These are phyloP conservation scores for Hestina assimilis DNA, from an alignment of 1,140 invertebrate species.

Conservation along the genomic window DNA sequence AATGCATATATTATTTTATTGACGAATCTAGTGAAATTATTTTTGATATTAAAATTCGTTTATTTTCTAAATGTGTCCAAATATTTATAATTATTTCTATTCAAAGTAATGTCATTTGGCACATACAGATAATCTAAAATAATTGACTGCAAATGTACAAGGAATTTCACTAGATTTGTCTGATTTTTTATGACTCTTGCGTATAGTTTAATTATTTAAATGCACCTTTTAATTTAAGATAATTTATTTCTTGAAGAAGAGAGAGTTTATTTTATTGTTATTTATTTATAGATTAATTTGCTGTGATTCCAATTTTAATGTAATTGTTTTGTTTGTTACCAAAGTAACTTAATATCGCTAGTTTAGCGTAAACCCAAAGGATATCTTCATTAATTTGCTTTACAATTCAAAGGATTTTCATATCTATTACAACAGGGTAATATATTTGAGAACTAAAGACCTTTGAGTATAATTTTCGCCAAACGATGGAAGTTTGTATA, in stretches of 20 bases:
- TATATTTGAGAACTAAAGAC: slow-evolving; percentile 20
- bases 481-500: background rate
- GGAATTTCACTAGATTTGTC: background rate
- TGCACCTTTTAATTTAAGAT: slow-evolving; percentile 2
- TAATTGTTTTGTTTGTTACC: slow-evolving; percentile 38
- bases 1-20: background rate
- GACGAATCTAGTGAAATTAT: background rate
- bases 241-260: slow-evolving; percentile 18
- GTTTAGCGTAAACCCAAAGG: slow-evolving; percentile 26
- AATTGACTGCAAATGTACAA: background rate
- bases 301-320: slow-evolving; percentile 40
- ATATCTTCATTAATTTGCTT: slow-evolving; percentile 2
- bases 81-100: too few species aligned
- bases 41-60: background rate
- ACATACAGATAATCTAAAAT: too few species aligned
- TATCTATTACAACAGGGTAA: slow-evolving; percentile 34
- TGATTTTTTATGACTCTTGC: background rate
- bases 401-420: slow-evolving; percentile 24
- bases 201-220: background rate
- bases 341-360: slow-evolving; percentile 35
- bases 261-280: slow-evolving; percentile 32
- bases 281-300: slow-evolving; percentile 39
- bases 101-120: too few species aligned
- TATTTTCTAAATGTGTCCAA: background rate
- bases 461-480: slow-evolving; percentile 12